Conservation (phyloP, 2,797 vertebrate genomes). For the Neosilurus hyrtlii region DNA sequence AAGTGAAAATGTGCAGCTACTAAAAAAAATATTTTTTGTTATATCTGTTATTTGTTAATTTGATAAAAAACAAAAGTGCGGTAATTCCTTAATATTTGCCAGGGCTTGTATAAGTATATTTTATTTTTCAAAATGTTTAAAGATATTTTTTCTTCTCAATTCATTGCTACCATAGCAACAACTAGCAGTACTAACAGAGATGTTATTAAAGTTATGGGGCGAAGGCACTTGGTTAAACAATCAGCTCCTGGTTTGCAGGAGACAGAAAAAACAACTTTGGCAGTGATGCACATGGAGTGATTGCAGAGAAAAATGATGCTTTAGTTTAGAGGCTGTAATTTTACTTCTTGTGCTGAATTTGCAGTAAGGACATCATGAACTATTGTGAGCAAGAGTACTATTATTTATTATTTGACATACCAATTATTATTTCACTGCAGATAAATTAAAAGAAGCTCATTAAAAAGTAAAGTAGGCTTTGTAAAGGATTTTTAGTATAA, state of each 20-base stretch:
- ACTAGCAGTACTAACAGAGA: slow-evolving; percentile 5
- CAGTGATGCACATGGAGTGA: slow-evolving; percentile 25
- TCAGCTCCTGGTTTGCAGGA: slow-evolving; percentile 14
- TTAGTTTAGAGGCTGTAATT: slow-evolving; percentile 12
- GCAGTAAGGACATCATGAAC: slow-evolving; percentile 3
- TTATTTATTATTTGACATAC: slow-evolving; percentile 18
- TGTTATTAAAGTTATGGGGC: slow-evolving; percentile 17
- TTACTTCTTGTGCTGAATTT: slow-evolving; percentile 3
- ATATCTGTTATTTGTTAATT: too few species aligned
- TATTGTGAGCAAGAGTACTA: not conserved
- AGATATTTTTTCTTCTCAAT: not conserved
- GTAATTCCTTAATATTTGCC: too few species aligned
- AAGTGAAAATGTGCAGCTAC: too few species aligned
- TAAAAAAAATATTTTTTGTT: too few species aligned
- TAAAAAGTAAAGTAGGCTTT: slow-evolving; percentile 1
- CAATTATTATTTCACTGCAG: slow-evolving; percentile 16
- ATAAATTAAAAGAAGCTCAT: slow-evolving; percentile 22
- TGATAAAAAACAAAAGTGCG: too few species aligned
- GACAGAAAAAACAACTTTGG: slow-evolving; percentile 22
- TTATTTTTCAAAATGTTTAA: too few species aligned
- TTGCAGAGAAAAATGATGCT: not conserved
- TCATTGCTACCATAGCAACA: slow-evolving; percentile 34
- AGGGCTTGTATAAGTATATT: too few species aligned
- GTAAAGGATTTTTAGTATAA: not conserved
- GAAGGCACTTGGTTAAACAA: slow-evolving; percentile 23